phyloP scores from a whole-genome alignment of 2,113 vertebrate species.

The Erythrocercus mccallii region DNA sequence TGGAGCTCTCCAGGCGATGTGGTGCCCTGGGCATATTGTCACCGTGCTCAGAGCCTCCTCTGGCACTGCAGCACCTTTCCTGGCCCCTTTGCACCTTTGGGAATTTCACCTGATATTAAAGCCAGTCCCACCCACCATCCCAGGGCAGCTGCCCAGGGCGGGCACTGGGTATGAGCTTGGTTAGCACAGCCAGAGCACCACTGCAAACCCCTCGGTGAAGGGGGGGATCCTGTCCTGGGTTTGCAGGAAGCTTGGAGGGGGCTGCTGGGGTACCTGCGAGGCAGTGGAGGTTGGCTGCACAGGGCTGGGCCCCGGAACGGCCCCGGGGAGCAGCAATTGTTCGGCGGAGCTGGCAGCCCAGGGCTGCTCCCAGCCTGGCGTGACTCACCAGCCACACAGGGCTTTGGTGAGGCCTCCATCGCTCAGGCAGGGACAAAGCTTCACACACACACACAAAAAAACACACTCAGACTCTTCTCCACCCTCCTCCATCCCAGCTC shows the following conservation, averaged over 20 bases:
- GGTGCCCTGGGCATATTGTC: not conserved
- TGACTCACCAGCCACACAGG: not conserved
- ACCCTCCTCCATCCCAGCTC: not conserved
- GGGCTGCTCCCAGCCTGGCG: not conserved
- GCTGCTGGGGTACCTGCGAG: not conserved
- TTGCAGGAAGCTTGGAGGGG: not conserved
- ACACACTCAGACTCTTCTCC: not conserved
- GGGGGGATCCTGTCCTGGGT: accelerated
- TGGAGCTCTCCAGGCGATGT: accelerated
- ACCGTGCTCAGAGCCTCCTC: not conserved
- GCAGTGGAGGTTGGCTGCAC: accelerated
- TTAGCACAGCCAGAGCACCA: accelerated
- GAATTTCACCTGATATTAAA: not conserved
- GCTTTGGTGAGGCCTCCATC: not conserved
- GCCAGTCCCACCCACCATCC: not conserved
- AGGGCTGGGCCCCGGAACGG: not conserved
- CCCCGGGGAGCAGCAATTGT: not conserved
- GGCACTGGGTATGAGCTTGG: not conserved
- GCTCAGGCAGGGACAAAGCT: not conserved
- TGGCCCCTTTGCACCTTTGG: not conserved
- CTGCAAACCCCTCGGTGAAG: not conserved
- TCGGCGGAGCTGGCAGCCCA: not conserved
- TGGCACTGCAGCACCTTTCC: not conserved
- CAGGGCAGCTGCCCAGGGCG: not conserved
- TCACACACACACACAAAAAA: not conserved